A percentile compares a stretch with the other conserved stretches of the same genome.
phyloP scores from a whole-genome alignment of 2,797 vertebrate species.

The Halcyon leucocephala region DNA sequence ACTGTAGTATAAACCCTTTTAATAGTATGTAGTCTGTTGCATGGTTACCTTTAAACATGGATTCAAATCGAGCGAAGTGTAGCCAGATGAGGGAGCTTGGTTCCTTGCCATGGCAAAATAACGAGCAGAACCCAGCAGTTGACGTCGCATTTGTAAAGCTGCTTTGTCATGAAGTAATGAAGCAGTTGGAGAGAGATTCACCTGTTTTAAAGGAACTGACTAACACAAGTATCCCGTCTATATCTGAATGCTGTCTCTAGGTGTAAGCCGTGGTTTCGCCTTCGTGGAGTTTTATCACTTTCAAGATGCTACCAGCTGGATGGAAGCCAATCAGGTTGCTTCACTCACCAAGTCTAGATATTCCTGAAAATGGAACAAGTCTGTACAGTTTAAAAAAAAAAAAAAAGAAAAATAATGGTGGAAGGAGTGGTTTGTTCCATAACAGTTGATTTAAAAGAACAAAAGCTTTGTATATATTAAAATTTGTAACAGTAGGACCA shows the following conservation, averaged over 20 bases:
- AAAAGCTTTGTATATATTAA: constrained; percentile 86
- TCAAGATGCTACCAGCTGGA: constrained; percentile 99
- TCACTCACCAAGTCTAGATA: constrained; percentile 99
- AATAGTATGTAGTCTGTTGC: constrained; percentile 79
- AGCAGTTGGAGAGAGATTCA: constrained; percentile 99
- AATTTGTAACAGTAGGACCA: constrained; percentile 43
- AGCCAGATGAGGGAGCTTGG: constrained; percentile 81
- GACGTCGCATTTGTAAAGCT: constrained; percentile 88
- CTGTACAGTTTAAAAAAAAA: constrained; percentile 85
- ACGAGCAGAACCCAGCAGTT: constrained; percentile 87
- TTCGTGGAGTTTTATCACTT: constrained; percentile 99
- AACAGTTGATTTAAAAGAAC: constrained; percentile 73
- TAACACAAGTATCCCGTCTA: constrained; percentile 99
- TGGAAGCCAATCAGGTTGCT: constrained; percentile 99
- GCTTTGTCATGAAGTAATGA: constrained; percentile 93
- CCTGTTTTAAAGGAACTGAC: constrained; percentile 99
- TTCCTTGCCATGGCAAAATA: constrained; percentile 97
- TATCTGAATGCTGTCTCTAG: constrained; percentile 99
- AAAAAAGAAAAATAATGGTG: constrained; percentile 54
- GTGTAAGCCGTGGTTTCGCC: constrained; percentile 99
- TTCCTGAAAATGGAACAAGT: constrained; percentile 89
- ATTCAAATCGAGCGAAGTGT: constrained; percentile 76
- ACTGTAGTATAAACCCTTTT: constrained; percentile 72
- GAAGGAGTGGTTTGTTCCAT: constrained; percentile 84
- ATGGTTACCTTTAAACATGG: constrained; percentile 82